Evolutionary conservation across 2,888 invertebrate genomes (phyloP).

Genomic region (Diogma glabrata): DNA sequence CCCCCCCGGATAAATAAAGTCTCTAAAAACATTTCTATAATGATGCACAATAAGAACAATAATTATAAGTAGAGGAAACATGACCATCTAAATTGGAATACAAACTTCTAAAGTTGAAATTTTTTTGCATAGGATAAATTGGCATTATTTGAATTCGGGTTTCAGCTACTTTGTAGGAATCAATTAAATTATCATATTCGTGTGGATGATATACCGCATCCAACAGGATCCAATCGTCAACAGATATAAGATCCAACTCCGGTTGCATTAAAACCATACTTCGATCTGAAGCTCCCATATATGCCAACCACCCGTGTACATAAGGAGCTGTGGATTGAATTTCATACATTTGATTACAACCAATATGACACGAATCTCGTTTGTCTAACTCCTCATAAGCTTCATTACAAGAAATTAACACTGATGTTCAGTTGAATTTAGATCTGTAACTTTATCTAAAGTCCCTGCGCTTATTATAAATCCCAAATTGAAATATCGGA

Average conservation of each 20-base stretch:
- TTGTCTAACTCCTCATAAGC: conserved; percentile 8
- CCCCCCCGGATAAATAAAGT: conserved; percentile 5
- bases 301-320: conserved; percentile 15
- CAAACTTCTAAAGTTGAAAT: conserved; percentile 11
- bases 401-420: conserved; percentile 13
- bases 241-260: conserved; percentile 12
- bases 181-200: conserved; percentile 11
- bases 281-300: conserved; percentile 13
- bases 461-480: conserved; percentile 12
- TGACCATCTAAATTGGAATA: conserved; percentile 14
- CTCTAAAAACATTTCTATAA: conserved; percentile 6
- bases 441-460: conserved; percentile 12
- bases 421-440: conserved; percentile 11
- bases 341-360: conserved; percentile 14
- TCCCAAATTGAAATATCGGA: conserved; percentile 14
- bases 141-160: conserved; percentile 12
- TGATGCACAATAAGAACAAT: conserved; percentile 9
- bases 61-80: conserved; percentile 8
- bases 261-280: conserved; percentile 13
- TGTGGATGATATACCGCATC: conserved; percentile 12
- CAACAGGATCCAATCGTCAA: conserved; percentile 14
- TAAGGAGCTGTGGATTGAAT: conserved; percentile 13
- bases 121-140: conserved; percentile 2
- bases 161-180: conserved; percentile 10
- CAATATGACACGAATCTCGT: conserved; percentile 11